Base-by-base conservation (phyloP, 2,113 vertebrate species). In the Vulpes ferrilata region DNA sequence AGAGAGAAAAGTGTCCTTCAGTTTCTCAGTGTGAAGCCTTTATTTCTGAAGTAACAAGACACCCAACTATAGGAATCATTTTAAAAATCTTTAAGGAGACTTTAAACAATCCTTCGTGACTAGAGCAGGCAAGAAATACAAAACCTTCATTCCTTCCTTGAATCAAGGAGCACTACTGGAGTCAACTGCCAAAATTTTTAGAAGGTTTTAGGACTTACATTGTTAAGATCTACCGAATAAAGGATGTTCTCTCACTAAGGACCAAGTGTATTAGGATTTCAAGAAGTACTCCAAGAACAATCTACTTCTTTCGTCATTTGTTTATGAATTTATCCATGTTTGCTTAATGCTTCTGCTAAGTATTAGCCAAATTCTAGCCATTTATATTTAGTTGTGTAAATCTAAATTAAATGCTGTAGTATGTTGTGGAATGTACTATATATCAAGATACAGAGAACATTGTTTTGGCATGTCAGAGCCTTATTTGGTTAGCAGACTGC, bases 101-200 rank as follows among this genome's bases (percentile, higher is more conserved):
- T 98, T 98, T 98, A 98, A 98, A 98, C 98, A 98, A 98, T 98
- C 97, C 98, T 99, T 99, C 98, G 97, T 98, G 99, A 99, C 97
- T 99, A 99, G 98, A 98, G 97, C 99, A 99, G 98, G 99, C 97
- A 99, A 99, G 99, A 99, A 98, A 98, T 98, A 98, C 98, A 78
- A 99, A 98, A 98, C 96, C 99, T 98, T 97, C 98, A 96, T 99
- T 98, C 98, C 99, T 99, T 99, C 99, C 99, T 99, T 99, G 99
- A 99, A 99, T 99, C 99, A 99, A 99, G 99, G 99, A 99, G 99
- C 99, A 98, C 98, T 98, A 98, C 99, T 97, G 99, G 99, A 99
- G 98, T 99, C 98, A 98, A 95, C 99, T 99, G 98, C 98, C 98
- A 99, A 99, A 99, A 98, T 98, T 97, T 98, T 97, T 98, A 98